phyloP scores from a whole-genome alignment of 1,140 invertebrate genomes.

The Daktulosphaira vitifoliae region DNA sequence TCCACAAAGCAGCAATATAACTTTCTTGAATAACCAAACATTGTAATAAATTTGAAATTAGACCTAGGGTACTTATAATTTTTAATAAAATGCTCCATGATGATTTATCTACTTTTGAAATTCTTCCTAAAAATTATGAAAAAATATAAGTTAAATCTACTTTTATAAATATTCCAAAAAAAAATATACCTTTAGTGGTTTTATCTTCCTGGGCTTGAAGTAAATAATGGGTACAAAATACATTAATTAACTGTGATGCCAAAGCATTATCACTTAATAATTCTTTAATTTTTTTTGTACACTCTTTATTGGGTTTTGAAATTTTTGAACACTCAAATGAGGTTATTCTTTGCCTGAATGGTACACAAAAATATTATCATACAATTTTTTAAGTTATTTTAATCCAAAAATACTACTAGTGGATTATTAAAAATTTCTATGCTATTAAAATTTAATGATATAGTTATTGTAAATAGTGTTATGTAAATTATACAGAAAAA shows the following conservation, averaged over 20 bases:
- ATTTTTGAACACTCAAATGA: background rate
- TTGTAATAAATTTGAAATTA: slow-evolving; percentile 4
- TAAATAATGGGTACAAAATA: slow-evolving; percentile 4
- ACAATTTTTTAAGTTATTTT: too few relatives aligned
- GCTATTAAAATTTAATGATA: too few relatives aligned
- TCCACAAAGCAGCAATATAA: slow-evolving; percentile 8
- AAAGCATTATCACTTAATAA: background rate
- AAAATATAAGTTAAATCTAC: background rate
- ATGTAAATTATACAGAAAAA: too few relatives aligned
- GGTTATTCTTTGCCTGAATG: background rate
- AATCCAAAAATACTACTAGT: too few relatives aligned
- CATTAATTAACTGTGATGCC: slow-evolving; percentile 1
- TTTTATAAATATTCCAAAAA: background rate
- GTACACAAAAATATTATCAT: too few relatives aligned
- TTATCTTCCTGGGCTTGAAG: background rate
- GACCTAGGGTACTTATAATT: background rate
- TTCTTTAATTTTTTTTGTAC: slow-evolving; percentile 2
- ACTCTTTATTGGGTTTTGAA: background rate
- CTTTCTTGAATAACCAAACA: slow-evolving; percentile 15
- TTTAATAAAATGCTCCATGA: slow-evolving; percentile 3
- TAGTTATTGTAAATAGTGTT: too few relatives aligned
- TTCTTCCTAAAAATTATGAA: slow-evolving; percentile 1
- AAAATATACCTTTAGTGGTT: slow-evolving; percentile 21
- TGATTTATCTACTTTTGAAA: slow-evolving; percentile 1
- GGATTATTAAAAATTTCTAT: too few relatives aligned